A percentile compares a stretch with the other conserved stretches of the same genome.
These are phyloP conservation scores for Parotocinclus haroldoi DNA, from an alignment of 2,797 vertebrate genomes.

Conservation along the genomic window DNA sequence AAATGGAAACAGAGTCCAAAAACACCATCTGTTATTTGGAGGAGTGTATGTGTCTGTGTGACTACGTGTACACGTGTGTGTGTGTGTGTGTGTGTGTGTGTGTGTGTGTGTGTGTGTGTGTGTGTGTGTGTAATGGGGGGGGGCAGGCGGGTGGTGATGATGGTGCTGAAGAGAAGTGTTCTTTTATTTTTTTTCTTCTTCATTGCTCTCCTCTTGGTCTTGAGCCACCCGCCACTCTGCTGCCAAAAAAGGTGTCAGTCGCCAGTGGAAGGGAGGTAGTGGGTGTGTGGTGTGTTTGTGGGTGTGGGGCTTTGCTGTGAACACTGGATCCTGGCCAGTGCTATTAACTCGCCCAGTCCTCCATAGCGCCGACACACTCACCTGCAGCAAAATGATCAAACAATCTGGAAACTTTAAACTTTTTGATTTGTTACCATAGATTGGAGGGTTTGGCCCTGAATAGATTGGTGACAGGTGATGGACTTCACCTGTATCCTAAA, in stretches of 20 bases:
- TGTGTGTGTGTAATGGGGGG: no score
- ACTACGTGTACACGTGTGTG: conserved; percentile 44
- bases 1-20: conserved; percentile 89
- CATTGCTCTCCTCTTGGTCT: conserved; percentile 88
- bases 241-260: conserved; percentile 97
- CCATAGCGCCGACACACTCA: conserved; percentile 34
- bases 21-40: conserved; percentile 95
- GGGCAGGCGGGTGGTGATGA: conserved; percentile 66
- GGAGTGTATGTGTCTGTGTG: conserved; percentile 53
- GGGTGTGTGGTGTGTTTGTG: conserved; percentile 55
- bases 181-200: conserved; percentile 77
- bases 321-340: conserved; percentile 61
- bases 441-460: not conserved
- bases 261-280: conserved; percentile 65
- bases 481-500: no score
- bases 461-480: no score
- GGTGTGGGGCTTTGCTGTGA: conserved; percentile 47
- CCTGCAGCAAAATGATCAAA: conserved; percentile 38
- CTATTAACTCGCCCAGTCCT: conserved; percentile 55
- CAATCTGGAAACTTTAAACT: conserved; percentile 31
- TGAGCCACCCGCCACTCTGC: conserved; percentile 84
- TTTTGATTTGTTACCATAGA: conserved; percentile 25
- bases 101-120: conserved; percentile 27
- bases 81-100: conserved; percentile 35
- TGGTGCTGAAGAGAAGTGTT: conserved; percentile 77